Percentiles rank a stretch among this genome's conserved stretches.
These are phyloP conservation scores for Harlomillsia oculata DNA, from an alignment of 1,140 invertebrate genomes.

Conservation along the genomic window DNA sequence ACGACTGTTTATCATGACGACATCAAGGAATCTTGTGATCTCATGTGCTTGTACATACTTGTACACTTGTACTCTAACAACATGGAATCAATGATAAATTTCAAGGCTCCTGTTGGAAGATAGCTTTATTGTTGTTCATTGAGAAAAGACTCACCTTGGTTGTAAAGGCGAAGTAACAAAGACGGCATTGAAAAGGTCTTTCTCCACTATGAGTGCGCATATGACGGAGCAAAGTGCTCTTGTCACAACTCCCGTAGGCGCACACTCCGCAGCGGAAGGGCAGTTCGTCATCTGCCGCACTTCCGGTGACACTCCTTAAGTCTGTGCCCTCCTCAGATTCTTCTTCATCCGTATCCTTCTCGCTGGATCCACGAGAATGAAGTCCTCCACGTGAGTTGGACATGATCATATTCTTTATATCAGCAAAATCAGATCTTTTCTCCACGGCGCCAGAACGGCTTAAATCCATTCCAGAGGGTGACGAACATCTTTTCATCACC, in stretches of 20 bases:
- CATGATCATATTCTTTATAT: constrained; percentile 16
- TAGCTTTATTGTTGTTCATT: not conserved
- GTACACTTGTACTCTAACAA: not conserved
- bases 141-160: constrained; percentile 54
- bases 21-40: too few species aligned
- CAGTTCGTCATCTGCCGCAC: constrained; percentile 44
- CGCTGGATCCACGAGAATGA: not conserved
- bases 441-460: not conserved
- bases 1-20: too few species aligned
- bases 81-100: not conserved
- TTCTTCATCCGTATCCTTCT: constrained; percentile 16
- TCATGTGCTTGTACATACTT: too few species aligned
- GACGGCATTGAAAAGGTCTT: constrained; percentile 80
- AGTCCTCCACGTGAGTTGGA: constrained; percentile 5
- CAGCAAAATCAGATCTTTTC: constrained; percentile 10
- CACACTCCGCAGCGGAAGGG: constrained; percentile 86
- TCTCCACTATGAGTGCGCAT: constrained; percentile 90
- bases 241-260: constrained; percentile 76
- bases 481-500: constrained; percentile 5
- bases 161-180: constrained; percentile 92
- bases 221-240: constrained; percentile 76
- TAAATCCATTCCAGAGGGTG: not conserved
- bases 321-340: constrained; percentile 46
- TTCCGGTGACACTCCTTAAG: constrained; percentile 12
- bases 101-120: not conserved